A percentile compares a stretch with the other conserved stretches of the same genome.
Evolutionary conservation across 2,797 vertebrate genomes (phyloP).

Genomic region (Chiroxiphia lanceolata): DNA sequence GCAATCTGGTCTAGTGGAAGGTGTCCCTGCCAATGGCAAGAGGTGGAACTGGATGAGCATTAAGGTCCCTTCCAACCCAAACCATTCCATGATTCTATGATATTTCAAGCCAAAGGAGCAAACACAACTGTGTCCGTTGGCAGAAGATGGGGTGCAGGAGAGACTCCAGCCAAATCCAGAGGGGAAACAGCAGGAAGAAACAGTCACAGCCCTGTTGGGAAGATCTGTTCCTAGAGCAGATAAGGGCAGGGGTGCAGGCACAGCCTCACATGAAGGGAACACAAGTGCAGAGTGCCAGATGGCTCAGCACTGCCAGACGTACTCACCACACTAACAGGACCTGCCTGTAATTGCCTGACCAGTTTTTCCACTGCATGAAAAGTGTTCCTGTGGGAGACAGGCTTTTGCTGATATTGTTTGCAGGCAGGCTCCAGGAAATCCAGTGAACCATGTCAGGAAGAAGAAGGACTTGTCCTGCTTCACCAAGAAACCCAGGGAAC

Average conservation of each 20-base stretch:
- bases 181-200: not conserved
- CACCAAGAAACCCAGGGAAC: not conserved
- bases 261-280: not conserved
- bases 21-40: not conserved
- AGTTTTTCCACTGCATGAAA: not conserved
- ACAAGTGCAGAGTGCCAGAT: not conserved
- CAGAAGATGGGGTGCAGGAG: not conserved
- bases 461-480: not conserved
- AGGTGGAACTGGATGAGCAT: rapidly evolving
- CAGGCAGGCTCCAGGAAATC: not conserved
- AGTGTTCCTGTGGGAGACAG: not conserved
- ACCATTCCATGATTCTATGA: rapidly evolving
- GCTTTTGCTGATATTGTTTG: not conserved
- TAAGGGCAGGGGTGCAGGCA: not conserved
- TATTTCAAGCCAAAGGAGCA: not conserved
- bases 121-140: not conserved
- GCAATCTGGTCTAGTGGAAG: rapidly evolving
- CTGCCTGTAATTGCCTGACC: not conserved
- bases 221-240: not conserved
- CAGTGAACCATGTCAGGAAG: not conserved
- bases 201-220: not conserved
- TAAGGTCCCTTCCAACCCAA: not conserved
- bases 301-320: not conserved
- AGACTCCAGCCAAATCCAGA: not conserved
- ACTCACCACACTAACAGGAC: not conserved